Evolutionary conservation across 2,797 vertebrate genomes (phyloP).

Genomic region (Smutsia temminckii): DNA sequence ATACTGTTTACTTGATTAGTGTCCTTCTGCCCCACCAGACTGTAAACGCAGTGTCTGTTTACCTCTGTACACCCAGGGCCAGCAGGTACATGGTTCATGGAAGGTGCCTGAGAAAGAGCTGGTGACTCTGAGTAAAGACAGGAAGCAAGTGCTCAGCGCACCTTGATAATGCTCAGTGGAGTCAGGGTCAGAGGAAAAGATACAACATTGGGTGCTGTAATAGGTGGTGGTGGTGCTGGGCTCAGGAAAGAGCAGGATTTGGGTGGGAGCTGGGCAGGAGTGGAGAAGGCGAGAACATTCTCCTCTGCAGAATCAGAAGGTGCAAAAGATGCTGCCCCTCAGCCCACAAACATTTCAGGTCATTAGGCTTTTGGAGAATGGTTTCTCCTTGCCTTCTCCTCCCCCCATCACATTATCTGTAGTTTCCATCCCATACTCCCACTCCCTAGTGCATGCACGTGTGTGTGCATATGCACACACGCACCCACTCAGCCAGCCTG

Average conservation of each 20-base stretch:
- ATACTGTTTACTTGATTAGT: background rate
- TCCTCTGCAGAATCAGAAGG: background rate
- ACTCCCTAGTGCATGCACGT: too few species aligned
- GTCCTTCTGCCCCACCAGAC: background rate
- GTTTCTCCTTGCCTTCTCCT: background rate
- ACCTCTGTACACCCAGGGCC: background rate
- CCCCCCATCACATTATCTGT: background rate
- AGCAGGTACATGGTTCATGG: background rate
- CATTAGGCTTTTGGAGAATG: background rate
- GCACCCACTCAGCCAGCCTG: background rate
- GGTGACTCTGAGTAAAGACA: background rate
- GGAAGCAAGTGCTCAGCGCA: background rate
- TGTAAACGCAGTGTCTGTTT: background rate
- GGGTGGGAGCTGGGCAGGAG: background rate
- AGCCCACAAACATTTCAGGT: background rate
- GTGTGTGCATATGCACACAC: accelerated
- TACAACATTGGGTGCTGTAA: background rate
- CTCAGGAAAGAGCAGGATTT: background rate
- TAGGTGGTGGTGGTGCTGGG: background rate
- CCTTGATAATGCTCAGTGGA: background rate
- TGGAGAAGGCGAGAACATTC: background rate
- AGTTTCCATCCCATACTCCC: background rate
- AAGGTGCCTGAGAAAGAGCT: background rate
- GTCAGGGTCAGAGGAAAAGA: background rate
- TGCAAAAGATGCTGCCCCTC: background rate